Evolutionary conservation across 2,113 vertebrate species (phyloP).

Genomic region (Loxodonta africana): DNA sequence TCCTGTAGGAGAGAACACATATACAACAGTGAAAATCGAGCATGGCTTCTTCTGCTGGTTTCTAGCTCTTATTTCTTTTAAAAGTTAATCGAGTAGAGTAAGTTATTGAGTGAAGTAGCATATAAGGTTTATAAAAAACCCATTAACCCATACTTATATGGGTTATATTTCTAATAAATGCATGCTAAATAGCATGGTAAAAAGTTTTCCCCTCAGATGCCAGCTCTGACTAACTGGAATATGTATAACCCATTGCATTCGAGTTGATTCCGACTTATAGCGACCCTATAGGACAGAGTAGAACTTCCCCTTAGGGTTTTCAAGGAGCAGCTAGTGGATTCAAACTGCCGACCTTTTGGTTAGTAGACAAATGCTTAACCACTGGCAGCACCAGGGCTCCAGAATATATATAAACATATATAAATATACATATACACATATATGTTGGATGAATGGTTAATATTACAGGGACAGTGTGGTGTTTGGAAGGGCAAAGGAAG

Average conservation of each 20-base stretch:
- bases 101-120: background rate
- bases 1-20: background rate
- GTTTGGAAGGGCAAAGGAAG: background rate
- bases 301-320: no score
- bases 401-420: background rate
- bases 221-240: background rate
- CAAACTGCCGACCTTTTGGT: no score
- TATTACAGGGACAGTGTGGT: background rate
- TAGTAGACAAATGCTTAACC: no score
- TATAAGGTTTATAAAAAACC: background rate
- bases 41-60: background rate
- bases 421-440: background rate
- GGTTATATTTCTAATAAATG: background rate
- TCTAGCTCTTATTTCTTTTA: conserved; percentile 1
- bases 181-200: conserved; percentile 2
- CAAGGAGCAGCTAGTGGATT: no score
- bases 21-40: background rate
- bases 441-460: background rate
- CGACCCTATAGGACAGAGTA: no score
- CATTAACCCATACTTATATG: no score
- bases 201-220: background rate
- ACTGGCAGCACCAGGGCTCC: no score
- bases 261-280: no score
- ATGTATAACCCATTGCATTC: background rate
- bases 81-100: background rate